Conservation (phyloP, 2,797 vertebrate genomes). For the Rhinatrema bivittatum region DNA sequence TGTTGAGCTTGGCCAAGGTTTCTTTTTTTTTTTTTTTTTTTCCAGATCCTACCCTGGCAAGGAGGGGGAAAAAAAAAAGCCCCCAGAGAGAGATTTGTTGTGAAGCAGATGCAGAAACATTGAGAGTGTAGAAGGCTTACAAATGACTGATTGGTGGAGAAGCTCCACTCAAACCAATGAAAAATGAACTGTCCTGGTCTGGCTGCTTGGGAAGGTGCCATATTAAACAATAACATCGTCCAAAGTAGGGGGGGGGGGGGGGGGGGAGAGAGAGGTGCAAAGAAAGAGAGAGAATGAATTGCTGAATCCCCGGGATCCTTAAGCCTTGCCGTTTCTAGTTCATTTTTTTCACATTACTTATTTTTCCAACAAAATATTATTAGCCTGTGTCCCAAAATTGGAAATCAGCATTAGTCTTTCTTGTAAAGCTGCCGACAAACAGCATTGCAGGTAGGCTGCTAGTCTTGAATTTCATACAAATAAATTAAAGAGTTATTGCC, state of each 20-base stretch:
- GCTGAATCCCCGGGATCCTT: conserved; percentile 10
- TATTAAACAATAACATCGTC: conserved; percentile 45
- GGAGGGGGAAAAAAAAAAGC: conserved; percentile 12
- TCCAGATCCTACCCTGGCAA: conserved; percentile 35
- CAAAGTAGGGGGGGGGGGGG: conserved; percentile 31
- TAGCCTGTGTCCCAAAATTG: conserved; percentile 16
- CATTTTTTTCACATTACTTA: conserved; percentile 3
- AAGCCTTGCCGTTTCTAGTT: conserved; percentile 16
- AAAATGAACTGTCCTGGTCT: conserved; percentile 48
- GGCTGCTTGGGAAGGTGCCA: conserved; percentile 49
- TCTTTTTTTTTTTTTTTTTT: conserved; percentile 23
- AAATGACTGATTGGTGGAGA: conserved; percentile 37
- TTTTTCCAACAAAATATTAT: conserved; percentile 30
- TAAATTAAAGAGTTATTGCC: conserved; percentile 3
- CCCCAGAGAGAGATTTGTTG: conserved; percentile 26
- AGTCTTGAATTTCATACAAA: conserved; percentile 3
- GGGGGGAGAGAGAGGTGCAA: neutral
- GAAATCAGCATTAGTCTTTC: conserved; percentile 15
- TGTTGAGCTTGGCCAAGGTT: conserved; percentile 51
- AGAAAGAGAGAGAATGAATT: neutral
- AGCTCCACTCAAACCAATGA: conserved; percentile 44
- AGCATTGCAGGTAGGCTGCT: conserved; percentile 14
- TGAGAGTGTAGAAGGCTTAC: conserved; percentile 25
- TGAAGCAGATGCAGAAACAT: conserved; percentile 13
- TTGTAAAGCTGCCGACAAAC: conserved; percentile 4